Base-by-base conservation (phyloP, 2,113 vertebrate species). In the Dipodomys merriami region DNA sequence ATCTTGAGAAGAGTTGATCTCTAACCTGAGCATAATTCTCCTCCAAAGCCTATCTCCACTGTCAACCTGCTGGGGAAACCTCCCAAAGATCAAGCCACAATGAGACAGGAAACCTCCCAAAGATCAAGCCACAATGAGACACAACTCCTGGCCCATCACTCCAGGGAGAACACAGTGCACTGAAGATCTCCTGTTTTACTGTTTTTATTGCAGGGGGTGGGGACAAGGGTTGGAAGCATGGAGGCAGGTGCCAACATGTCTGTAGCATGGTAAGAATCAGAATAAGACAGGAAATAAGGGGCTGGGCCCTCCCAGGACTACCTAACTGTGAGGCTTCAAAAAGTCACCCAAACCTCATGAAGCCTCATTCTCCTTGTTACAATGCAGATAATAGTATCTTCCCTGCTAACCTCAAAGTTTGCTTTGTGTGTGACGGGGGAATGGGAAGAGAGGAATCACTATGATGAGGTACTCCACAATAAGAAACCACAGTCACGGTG, bases 1-100 rank as follows among this genome's bases (percentile, higher is more conserved):
- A 88, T 95, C 92, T 94, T 91, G 94, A 96, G 92, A 96, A 83
- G 83, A 95, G 90, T 87, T 95, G 83, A 91, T 96, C 87, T 93
- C 74, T 96, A 93, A 96, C 95, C 95, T 89, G 95, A 94, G 91
- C 94, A 83, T 86, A 95, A 90, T 95, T 68, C 46, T 91, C 62
- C 65, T 88, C 87, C 83, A 79, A 67, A 88, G 68, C 90, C 85
- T 81, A 68, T 91, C 76, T 93, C 64, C 62, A 77, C 74, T 93
- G 71, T 80, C 39, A 94, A 53, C 49, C 84, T 72, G 78, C 68
- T 81, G 80, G 90, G 95, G 88, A 90, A 88, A 88, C 73, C 62
- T 88, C 84, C 83, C 35, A 39, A 88, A 87, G 88, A 91, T 64
- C 82, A 78, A 49, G 8, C 44, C 62, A 30, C 68, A 91, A 64